Percentiles rank a stretch among this genome's conserved stretches.
These are phyloP conservation scores for Sebastes nivosus DNA, from an alignment of 2,797 vertebrate species.

Conservation along the genomic window DNA sequence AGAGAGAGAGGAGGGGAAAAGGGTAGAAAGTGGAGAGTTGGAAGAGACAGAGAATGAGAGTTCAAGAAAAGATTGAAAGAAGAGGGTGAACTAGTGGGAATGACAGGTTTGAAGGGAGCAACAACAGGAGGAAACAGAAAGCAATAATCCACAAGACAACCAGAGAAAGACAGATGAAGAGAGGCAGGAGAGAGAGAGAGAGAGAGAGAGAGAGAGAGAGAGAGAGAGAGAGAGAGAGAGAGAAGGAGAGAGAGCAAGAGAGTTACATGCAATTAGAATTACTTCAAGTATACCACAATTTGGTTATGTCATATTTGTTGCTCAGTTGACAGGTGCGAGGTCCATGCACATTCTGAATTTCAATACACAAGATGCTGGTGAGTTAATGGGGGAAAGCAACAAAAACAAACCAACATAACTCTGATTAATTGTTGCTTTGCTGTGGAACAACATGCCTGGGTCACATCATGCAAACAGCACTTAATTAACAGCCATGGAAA, in stretches of 20 bases:
- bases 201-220: conserved; percentile 69
- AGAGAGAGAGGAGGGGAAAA: conserved; percentile 42
- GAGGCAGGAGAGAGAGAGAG: conserved; percentile 27
- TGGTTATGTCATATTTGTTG: conserved; percentile 73
- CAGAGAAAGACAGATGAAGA: conserved; percentile 16
- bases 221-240: conserved; percentile 72
- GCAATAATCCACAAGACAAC: conserved; percentile 50
- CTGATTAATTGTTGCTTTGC: conserved; percentile 61
- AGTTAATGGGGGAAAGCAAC: conserved; percentile 63
- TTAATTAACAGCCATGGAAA: conserved; percentile 60
- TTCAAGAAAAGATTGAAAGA: background rate
- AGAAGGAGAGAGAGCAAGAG: conserved; percentile 83
- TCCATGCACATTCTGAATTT: conserved; percentile 78
- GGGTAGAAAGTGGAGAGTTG: conserved; percentile 47
- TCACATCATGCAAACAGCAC: conserved; percentile 69
- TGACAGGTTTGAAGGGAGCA: conserved; percentile 12
- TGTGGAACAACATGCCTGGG: conserved; percentile 66
- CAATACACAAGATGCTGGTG: conserved; percentile 54
- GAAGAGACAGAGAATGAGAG: conserved; percentile 14
- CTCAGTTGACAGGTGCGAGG: conserved; percentile 57
- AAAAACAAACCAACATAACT: conserved; percentile 53
- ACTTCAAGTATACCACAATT: conserved; percentile 86
- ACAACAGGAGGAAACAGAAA: conserved; percentile 10
- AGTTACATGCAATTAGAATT: conserved; percentile 97
- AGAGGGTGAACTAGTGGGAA: background rate